These are phyloP conservation scores for Bubo scandiacus DNA, from an alignment of 2,113 vertebrate genomes.

Conservation along the genomic window DNA sequence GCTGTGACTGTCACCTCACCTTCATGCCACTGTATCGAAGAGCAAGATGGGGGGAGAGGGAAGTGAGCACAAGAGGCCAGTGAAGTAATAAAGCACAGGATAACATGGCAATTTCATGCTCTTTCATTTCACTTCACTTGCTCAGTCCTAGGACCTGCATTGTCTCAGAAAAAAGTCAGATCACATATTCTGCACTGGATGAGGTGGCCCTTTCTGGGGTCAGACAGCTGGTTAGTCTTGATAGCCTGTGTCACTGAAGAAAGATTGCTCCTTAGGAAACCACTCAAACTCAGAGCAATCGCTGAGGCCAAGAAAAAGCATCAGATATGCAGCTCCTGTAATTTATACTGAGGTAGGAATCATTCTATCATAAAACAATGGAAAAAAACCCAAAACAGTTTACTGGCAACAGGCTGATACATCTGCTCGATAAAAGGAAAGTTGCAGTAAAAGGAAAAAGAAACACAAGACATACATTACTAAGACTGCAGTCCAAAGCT, in stretches of 20 bases:
- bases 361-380: neutral
- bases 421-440: neutral
- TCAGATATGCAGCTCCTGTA: neutral
- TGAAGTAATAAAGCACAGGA: neutral
- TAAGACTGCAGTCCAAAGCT: neutral
- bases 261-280: neutral
- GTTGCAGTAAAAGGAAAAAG: neutral
- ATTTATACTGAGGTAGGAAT: neutral
- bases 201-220: neutral
- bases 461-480: neutral
- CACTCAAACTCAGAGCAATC: neutral
- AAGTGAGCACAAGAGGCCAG: neutral
- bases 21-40: neutral
- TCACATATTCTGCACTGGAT: neutral
- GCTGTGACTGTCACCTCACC: neutral
- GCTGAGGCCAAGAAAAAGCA: neutral
- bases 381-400: fast-evolving
- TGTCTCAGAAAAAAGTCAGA: neutral
- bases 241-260: neutral
- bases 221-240: neutral
- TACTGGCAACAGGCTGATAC: neutral
- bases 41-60: neutral
- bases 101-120: neutral
- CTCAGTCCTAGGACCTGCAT: neutral
- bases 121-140: neutral